A percentile compares a stretch with the other conserved stretches of the same genome.
Conservation (phyloP, 1,140 invertebrate species). For the Fopius arisanus region DNA sequence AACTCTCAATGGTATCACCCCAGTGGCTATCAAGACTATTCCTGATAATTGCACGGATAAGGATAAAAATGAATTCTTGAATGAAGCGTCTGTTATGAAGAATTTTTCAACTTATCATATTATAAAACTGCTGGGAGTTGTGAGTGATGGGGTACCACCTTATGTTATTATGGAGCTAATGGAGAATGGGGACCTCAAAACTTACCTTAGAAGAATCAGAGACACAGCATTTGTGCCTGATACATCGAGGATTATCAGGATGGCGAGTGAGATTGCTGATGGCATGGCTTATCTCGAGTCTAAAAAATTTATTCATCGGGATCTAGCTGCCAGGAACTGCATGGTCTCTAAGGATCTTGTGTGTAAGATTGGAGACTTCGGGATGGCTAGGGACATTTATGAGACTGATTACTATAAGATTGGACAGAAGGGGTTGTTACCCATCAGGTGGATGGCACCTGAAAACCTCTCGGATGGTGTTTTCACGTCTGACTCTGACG, state of each 20-base stretch:
- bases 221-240: slow-evolving; percentile 49
- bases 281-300: slow-evolving; percentile 80
- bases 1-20: slow-evolving; percentile 50
- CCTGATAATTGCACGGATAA: slow-evolving; percentile 64
- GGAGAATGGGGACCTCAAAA: slow-evolving; percentile 77
- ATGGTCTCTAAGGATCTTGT: slow-evolving; percentile 75
- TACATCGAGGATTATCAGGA: slow-evolving; percentile 64
- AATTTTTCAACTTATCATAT: slow-evolving; percentile 69
- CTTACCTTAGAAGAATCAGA: slow-evolving; percentile 66
- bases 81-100: slow-evolving; percentile 75
- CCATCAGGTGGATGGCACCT: slow-evolving; percentile 80
- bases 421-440: slow-evolving; percentile 70
- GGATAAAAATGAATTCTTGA: slow-evolving; percentile 71
- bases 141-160: slow-evolving; percentile 71
- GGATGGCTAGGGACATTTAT: slow-evolving; percentile 78
- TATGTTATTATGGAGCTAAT: slow-evolving; percentile 82
- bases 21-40: slow-evolving; percentile 77
- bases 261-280: slow-evolving; percentile 82
- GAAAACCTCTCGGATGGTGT: slow-evolving; percentile 78
- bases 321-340: slow-evolving; percentile 82
- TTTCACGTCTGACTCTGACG: slow-evolving; percentile 77
- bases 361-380: slow-evolving; percentile 79
- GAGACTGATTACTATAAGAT: slow-evolving; percentile 80
- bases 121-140: slow-evolving; percentile 76
- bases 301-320: slow-evolving; percentile 79